A percentile compares a stretch with the other conserved stretches of the same genome.
Conservation (phyloP, 2,797 vertebrate species). For the Potorous gilbertii region DNA sequence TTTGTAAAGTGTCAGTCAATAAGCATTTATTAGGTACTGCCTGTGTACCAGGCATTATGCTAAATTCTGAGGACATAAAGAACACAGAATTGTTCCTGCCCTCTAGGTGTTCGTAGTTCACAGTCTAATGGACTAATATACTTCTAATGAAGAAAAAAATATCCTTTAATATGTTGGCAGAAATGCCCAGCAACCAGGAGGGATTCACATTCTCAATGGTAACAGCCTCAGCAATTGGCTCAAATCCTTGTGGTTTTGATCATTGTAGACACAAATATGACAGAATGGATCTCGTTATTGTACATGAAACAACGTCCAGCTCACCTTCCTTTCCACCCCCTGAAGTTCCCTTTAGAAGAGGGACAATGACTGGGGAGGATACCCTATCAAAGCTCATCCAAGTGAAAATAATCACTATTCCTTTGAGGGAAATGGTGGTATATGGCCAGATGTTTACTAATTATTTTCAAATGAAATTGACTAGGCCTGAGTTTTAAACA, state of each 20-base stretch:
- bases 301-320: not conserved
- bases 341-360: constrained; percentile 66
- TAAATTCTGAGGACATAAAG: not conserved
- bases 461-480: constrained; percentile 73
- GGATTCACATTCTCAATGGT: not conserved
- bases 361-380: not conserved
- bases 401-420: constrained; percentile 52
- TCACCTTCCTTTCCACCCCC: constrained; percentile 63
- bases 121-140: not conserved
- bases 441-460: constrained; percentile 65
- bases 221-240: constrained; percentile 8
- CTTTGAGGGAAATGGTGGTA: constrained; percentile 33
- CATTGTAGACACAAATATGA: not conserved
- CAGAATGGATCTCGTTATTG: constrained; percentile 4
- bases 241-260: not conserved
- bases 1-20: not conserved
- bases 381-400: constrained; percentile 24
- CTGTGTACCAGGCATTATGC: not conserved
- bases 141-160: not conserved
- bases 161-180: constrained; percentile 1
- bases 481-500: constrained; percentile 64
- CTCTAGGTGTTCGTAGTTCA: not conserved
- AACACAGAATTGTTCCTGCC: not conserved
- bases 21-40: not conserved
- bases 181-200: not conserved